Evolutionary conservation across 2,113 vertebrate species (phyloP).

Genomic region (Lontra canadensis): DNA sequence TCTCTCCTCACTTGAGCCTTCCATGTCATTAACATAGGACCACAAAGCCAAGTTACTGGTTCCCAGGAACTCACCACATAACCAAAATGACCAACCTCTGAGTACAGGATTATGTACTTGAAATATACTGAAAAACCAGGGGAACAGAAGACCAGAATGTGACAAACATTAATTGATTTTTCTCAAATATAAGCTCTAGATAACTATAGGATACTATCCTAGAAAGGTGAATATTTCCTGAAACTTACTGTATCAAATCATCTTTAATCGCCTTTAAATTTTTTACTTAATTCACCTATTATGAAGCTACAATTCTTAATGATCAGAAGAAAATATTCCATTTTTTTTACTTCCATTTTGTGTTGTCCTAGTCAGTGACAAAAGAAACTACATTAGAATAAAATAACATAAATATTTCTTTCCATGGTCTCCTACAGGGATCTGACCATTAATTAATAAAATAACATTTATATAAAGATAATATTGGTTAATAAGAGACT

Average conservation of each 20-base stretch:
- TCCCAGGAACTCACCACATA: background rate
- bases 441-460: background rate
- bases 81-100: background rate
- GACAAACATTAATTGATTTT: background rate
- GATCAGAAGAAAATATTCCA: background rate
- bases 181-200: background rate
- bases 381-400: background rate
- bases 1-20: background rate
- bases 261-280: background rate
- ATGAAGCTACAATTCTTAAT: background rate
- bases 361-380: background rate
- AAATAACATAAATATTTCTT: background rate
- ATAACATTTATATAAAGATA: background rate
- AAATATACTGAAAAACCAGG: background rate
- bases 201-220: background rate
- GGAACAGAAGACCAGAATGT: background rate
- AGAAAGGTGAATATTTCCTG: background rate
- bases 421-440: background rate
- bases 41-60: background rate
- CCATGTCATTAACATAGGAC: background rate
- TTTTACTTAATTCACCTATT: background rate
- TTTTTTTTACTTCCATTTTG: background rate
- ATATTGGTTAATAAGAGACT: background rate
- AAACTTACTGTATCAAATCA: background rate
- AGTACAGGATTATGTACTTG: background rate